Conservation (phyloP, 1,140 invertebrate species). For the Cepaea nemoralis region DNA sequence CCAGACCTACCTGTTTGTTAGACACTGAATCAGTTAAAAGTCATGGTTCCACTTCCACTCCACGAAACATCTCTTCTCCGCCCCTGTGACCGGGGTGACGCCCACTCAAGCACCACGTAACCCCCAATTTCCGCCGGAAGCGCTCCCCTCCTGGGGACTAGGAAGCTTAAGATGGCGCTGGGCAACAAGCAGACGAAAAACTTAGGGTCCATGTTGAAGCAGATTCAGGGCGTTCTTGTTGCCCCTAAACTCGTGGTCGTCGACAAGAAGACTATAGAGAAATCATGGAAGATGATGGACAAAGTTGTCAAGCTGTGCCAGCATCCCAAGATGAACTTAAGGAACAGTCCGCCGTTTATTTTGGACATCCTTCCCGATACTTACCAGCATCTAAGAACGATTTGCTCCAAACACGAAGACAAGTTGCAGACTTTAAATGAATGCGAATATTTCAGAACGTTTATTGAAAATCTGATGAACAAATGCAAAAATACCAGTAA, state of each 20-base stretch:
- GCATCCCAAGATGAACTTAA: conserved; percentile 98
- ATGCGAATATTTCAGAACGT: conserved; percentile 95
- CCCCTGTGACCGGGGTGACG: no score
- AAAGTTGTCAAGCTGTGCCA: conserved; percentile 97
- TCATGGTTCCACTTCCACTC: no score
- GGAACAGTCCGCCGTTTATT: conserved; percentile 99
- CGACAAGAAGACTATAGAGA: conserved; percentile 92
- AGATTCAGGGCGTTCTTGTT: conserved; percentile 65
- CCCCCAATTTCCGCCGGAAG: conserved; percentile 32
- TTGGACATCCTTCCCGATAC: conserved; percentile 99
- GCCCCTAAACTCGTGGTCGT: conserved; percentile 88
- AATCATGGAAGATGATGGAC: conserved; percentile 97
- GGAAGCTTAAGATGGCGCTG: conserved; percentile 63
- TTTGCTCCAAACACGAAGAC: conserved; percentile 96
- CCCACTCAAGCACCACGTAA: neutral
- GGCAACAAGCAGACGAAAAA: conserved; percentile 59
- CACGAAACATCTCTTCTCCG: no score
- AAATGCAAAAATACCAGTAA: conserved; percentile 99
- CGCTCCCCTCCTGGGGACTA: conserved; percentile 1
- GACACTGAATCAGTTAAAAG: no score
- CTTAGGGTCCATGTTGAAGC: conserved; percentile 63
- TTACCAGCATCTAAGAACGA: conserved; percentile 93
- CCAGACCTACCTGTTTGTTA: no score
- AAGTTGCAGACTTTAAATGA: conserved; percentile 90
- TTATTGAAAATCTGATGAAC: conserved; percentile 97